Conservation (phyloP, 2,113 vertebrate species). For the Hirundichthys speculiger region DNA sequence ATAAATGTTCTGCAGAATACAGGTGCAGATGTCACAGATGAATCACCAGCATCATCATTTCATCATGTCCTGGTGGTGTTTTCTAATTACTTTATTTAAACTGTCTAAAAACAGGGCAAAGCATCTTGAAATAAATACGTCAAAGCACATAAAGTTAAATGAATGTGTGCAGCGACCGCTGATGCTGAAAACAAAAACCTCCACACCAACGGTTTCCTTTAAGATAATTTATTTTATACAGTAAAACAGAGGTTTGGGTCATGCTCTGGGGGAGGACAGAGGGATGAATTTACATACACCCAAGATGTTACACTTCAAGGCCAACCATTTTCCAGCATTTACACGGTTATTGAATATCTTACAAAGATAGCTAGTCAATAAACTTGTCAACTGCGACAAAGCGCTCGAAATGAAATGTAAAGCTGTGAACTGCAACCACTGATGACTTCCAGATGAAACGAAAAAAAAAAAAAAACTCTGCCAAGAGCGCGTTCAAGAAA, state of each 20-base stretch:
- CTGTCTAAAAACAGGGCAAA: too few species aligned
- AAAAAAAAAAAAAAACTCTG: slow-evolving; percentile 32
- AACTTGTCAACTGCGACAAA: neutral
- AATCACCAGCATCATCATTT: too few species aligned
- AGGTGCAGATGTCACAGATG: too few species aligned
- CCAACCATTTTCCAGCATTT: slow-evolving; percentile 20
- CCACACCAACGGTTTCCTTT: slow-evolving; percentile 28
- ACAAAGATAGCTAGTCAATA: slow-evolving; percentile 46
- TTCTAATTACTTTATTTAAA: too few species aligned
- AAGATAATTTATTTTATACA: slow-evolving; percentile 78
- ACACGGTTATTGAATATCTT: slow-evolving; percentile 37
- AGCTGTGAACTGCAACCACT: slow-evolving; percentile 9
- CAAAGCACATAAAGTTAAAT: too few species aligned
- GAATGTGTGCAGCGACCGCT: too few species aligned
- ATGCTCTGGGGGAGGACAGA: slow-evolving; percentile 12
- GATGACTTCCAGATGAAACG: slow-evolving; percentile 1
- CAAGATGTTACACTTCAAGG: slow-evolving; percentile 11
- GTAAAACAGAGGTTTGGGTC: slow-evolving; percentile 63
- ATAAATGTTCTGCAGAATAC: too few species aligned
- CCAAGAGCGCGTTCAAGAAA: slow-evolving; percentile 45
- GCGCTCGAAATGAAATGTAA: slow-evolving; percentile 1
- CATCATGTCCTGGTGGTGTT: too few species aligned
- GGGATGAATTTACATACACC: slow-evolving; percentile 25
- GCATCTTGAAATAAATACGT: too few species aligned
- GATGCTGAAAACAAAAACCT: too few species aligned